Conservation (phyloP, 1,140 invertebrate species). For the Heliconius hermathena region DNA sequence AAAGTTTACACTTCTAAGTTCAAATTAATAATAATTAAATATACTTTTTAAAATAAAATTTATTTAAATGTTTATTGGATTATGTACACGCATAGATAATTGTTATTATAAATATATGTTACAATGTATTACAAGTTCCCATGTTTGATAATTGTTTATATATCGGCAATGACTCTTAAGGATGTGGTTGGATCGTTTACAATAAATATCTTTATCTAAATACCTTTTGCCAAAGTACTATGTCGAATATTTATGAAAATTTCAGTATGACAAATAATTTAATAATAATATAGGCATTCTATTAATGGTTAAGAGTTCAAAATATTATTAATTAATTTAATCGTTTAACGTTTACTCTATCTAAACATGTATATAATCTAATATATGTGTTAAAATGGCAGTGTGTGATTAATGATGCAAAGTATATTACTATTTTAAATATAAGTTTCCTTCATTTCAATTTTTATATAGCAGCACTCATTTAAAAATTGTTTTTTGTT, state of each 20-base stretch:
- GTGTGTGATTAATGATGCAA: constrained; percentile 11
- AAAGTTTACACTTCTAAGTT: neutral
- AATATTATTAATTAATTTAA: too few species aligned
- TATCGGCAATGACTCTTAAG: too few species aligned
- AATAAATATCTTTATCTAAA: too few species aligned
- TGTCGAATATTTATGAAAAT: too few species aligned
- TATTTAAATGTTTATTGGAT: neutral
- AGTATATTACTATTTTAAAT: neutral
- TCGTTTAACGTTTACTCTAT: neutral
- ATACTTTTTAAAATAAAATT: neutral
- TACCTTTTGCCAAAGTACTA: too few species aligned
- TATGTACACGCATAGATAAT: neutral
- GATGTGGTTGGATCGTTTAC: too few species aligned
- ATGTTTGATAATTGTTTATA: too few species aligned
- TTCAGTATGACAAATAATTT: too few species aligned
- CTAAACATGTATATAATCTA: neutral
- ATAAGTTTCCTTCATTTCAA: neutral
- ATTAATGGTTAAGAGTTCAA: too few species aligned
- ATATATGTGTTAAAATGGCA: constrained; percentile 15
- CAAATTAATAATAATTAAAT: neutral
- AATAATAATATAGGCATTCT: too few species aligned
- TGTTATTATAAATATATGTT: neutral
- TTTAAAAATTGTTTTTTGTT: neutral
- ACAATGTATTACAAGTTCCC: neutral
- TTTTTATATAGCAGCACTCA: neutral